These are phyloP conservation scores for Eupithecia vulgata DNA, from an alignment of 2,888 invertebrate genomes.

Conservation along the genomic window DNA sequence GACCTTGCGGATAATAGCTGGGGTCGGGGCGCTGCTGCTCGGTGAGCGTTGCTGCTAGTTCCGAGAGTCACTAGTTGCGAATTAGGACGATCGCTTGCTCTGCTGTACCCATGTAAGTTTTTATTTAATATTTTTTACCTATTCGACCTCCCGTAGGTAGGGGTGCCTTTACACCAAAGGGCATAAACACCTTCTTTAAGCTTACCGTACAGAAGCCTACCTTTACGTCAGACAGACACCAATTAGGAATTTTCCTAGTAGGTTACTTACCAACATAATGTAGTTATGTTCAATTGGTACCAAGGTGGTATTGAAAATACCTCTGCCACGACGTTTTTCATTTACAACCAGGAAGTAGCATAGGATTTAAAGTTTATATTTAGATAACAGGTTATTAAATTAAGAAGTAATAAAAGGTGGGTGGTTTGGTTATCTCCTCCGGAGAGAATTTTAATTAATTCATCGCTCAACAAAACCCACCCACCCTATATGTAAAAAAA, in stretches of 20 bases:
- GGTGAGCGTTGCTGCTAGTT: constrained; percentile 58
- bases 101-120: constrained; percentile 54
- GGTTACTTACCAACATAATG: background rate
- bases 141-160: background rate
- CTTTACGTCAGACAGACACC: background rate
- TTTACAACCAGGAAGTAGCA: background rate
- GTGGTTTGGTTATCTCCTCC: too few species aligned
- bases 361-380: background rate
- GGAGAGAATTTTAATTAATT: too few species aligned
- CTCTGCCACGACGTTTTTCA: background rate
- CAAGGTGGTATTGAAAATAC: constrained; percentile 2
- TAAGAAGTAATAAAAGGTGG: too few species aligned
- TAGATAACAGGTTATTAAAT: background rate
- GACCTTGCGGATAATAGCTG: constrained; percentile 81
- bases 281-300: background rate
- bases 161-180: too few species aligned
- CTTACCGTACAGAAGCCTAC: background rate
- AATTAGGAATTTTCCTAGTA: background rate
- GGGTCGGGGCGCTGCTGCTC: constrained; percentile 67
- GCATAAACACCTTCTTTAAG: too few species aligned
- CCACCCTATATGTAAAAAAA: too few species aligned
- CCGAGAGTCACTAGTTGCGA: constrained; percentile 58
- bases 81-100: constrained; percentile 55
- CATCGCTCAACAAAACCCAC: too few species aligned
- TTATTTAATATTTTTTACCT: constrained; percentile 31